phyloP scores from a whole-genome alignment of 2,888 invertebrate species.

The Amaurobius ferox region DNA sequence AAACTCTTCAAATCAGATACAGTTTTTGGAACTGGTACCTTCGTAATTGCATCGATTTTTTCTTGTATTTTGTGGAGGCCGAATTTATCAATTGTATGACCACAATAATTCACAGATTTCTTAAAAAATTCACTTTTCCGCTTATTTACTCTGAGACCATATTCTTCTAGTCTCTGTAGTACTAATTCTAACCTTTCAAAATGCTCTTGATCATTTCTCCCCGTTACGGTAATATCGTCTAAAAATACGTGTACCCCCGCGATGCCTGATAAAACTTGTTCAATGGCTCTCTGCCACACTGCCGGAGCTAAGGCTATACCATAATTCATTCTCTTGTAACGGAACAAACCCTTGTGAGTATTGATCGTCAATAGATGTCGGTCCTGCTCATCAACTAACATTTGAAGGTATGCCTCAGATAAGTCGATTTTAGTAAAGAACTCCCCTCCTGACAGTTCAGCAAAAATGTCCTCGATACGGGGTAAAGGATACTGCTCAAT shows the following conservation, averaged over 20 bases:
- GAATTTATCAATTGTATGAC: conserved; percentile 31
- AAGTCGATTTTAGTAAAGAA: conserved; percentile 75
- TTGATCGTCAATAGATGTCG: conserved; percentile 76
- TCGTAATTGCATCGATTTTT: conserved; percentile 48
- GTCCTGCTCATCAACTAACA: conserved; percentile 76
- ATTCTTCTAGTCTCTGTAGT: not conserved
- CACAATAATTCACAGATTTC: conserved; percentile 29
- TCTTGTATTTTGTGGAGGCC: conserved; percentile 34
- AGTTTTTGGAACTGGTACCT: conserved; percentile 47
- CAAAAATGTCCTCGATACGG: conserved; percentile 75
- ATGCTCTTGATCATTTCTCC: conserved; percentile 29
- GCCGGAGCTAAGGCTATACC: conserved; percentile 76
- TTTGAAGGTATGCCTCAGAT: conserved; percentile 76
- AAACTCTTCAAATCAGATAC: conserved; percentile 49
- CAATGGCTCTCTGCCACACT: conserved; percentile 74
- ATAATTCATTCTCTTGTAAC: conserved; percentile 75
- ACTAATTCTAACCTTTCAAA: conserved; percentile 27
- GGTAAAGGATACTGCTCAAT: conserved; percentile 76
- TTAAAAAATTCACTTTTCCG: conserved; percentile 15
- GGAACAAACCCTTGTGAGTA: conserved; percentile 77
- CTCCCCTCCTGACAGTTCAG: conserved; percentile 74
- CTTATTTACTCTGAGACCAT: conserved; percentile 18
- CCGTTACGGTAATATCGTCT: conserved; percentile 30
- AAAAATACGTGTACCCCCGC: conserved; percentile 18
- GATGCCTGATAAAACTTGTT: conserved; percentile 32